These are phyloP conservation scores for Centropristis striata DNA, from an alignment of 2,113 vertebrate genomes.

Conservation along the genomic window DNA sequence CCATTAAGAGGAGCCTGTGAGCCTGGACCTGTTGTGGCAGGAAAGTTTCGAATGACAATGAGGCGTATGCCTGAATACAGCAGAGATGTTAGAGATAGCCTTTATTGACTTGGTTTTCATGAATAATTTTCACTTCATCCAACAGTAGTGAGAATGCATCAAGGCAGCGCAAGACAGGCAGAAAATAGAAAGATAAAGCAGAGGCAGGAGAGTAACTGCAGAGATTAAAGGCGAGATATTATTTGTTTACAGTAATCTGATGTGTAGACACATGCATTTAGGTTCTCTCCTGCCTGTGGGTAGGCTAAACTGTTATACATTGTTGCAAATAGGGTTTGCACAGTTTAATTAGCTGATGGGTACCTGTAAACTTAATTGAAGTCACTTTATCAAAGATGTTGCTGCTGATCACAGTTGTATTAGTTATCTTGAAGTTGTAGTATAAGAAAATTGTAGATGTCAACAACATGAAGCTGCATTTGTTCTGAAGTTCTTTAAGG, in stretches of 20 bases:
- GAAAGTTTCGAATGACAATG: conserved; percentile 7
- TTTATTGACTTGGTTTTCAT: conserved; percentile 36
- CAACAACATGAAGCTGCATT: background rate
- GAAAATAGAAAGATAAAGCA: conserved; percentile 27
- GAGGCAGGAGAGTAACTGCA: conserved; percentile 6
- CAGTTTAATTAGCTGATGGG: background rate
- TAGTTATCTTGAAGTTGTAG: background rate
- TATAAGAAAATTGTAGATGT: background rate
- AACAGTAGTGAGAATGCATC: conserved; percentile 15
- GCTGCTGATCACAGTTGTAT: background rate
- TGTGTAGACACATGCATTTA: conserved; percentile 8
- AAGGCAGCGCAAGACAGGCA: conserved; percentile 9
- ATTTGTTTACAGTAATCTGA: conserved; percentile 34
- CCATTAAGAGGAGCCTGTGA: background rate
- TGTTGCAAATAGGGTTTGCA: background rate
- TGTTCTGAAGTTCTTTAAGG: background rate
- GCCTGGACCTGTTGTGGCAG: background rate
- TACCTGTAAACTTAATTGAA: background rate
- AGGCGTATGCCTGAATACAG: conserved; percentile 1
- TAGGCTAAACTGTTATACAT: background rate
- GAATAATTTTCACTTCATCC: conserved; percentile 32
- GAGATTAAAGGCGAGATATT: conserved; percentile 22
- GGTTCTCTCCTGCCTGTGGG: background rate
- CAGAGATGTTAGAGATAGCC: conserved; percentile 27
- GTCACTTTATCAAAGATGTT: background rate